Percentiles rank a stretch among this genome's conserved stretches.
Evolutionary conservation across 1,140 invertebrate species (phyloP).

Genomic region (Drosophila watanabei): DNA sequence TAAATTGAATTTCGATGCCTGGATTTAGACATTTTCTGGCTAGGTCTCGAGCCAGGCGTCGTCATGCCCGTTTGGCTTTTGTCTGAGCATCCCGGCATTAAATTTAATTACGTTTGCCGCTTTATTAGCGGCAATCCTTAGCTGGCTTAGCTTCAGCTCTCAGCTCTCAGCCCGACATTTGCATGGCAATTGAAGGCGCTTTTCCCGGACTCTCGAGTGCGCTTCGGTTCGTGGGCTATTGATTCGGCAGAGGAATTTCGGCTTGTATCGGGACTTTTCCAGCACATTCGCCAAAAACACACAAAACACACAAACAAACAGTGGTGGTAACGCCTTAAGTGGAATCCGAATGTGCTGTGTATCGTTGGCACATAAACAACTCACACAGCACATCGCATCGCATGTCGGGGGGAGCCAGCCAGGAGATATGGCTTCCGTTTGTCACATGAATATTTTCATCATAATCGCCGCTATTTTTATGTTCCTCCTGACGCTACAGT

Average conservation of each 20-base stretch:
- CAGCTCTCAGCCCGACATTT: slow-evolving; percentile 15
- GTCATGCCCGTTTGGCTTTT: slow-evolving; percentile 39
- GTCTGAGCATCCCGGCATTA: slow-evolving; percentile 63
- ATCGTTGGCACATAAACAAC: slow-evolving; percentile 79
- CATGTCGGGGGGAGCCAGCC: slow-evolving; percentile 44
- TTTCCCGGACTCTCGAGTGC: slow-evolving; percentile 6
- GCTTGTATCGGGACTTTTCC: slow-evolving; percentile 16
- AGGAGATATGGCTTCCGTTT: slow-evolving; percentile 65
- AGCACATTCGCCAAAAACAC: slow-evolving; percentile 41
- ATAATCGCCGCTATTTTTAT: slow-evolving; percentile 82
- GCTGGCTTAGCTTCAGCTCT: slow-evolving; percentile 1
- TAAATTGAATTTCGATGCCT: slow-evolving; percentile 82
- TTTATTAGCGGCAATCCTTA: slow-evolving; percentile 61
- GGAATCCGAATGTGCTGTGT: slow-evolving; percentile 72
- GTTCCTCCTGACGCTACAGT: slow-evolving; percentile 51
- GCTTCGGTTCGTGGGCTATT: slow-evolving; percentile 21
- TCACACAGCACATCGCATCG: slow-evolving; percentile 30
- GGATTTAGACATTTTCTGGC: slow-evolving; percentile 59
- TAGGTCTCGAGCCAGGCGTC: not conserved
- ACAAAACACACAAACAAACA: slow-evolving; percentile 1
- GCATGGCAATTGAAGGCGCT: slow-evolving; percentile 24
- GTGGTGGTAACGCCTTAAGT: slow-evolving; percentile 65
- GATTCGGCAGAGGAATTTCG: slow-evolving; percentile 40
- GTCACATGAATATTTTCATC: slow-evolving; percentile 83
- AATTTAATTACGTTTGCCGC: slow-evolving; percentile 77